phyloP scores from a whole-genome alignment of 2,888 invertebrate genomes.

The Pelosia muscerda region DNA sequence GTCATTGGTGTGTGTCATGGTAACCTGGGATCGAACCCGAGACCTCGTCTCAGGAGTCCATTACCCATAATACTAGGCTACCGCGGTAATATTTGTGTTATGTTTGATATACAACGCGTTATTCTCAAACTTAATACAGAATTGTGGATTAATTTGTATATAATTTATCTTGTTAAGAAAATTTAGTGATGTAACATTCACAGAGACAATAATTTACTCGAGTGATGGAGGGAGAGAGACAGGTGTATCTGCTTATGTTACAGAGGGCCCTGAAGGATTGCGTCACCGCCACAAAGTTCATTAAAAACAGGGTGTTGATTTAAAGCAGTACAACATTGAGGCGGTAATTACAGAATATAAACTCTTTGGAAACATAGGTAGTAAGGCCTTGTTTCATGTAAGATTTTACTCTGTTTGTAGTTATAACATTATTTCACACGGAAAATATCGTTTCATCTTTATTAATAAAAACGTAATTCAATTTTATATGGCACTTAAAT shows the following conservation, averaged over 20 bases:
- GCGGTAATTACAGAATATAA: slow-evolving; percentile 49
- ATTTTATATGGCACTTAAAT: not conserved
- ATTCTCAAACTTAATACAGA: not conserved
- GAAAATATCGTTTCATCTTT: not conserved
- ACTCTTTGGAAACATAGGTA: not conserved
- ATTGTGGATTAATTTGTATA: not conserved
- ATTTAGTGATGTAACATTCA: not conserved
- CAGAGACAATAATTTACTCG: not conserved
- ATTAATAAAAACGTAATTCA: not conserved
- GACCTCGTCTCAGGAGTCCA: too few relatives aligned
- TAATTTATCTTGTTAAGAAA: not conserved
- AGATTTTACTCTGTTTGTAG: not conserved
- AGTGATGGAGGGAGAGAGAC: not conserved
- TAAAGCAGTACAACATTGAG: slow-evolving; percentile 43
- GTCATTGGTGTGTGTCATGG: too few relatives aligned
- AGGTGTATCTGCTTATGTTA: not conserved
- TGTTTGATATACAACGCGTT: too few relatives aligned
- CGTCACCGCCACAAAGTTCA: slow-evolving; percentile 37
- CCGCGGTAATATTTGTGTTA: too few relatives aligned
- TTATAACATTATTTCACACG: not conserved
- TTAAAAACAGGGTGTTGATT: slow-evolving; percentile 51
- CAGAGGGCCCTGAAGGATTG: slow-evolving; percentile 13
- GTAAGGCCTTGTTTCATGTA: not conserved
- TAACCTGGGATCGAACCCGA: too few relatives aligned
- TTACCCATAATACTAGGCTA: too few relatives aligned